Conservation (phyloP, 2,797 vertebrate genomes). For the Argentina silus region DNA sequence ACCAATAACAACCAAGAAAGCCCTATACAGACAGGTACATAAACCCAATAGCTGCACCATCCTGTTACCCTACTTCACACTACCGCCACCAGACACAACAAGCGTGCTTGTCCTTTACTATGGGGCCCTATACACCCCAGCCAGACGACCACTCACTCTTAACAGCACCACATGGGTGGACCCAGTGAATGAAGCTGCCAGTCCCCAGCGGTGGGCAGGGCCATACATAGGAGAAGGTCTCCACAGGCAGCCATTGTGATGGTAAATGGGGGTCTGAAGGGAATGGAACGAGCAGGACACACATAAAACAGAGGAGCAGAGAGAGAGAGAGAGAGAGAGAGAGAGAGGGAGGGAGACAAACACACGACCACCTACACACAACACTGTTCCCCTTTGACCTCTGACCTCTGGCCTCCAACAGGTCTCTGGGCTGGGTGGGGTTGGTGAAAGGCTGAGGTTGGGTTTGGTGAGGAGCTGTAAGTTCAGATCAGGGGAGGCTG, state of each 20-base stretch:
- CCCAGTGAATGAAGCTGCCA: conserved; percentile 46
- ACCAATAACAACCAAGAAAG: conserved; percentile 23
- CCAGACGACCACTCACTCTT: conserved; percentile 53
- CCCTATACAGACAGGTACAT: conserved; percentile 51
- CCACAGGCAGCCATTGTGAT: conserved; percentile 71
- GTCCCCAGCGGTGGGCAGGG: conserved; percentile 58
- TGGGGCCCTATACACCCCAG: conserved; percentile 20
- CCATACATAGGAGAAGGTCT: conserved; percentile 60
- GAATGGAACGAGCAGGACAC: conserved; percentile 70
- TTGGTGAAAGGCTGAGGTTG: too few relatives aligned
- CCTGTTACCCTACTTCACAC: conserved; percentile 17
- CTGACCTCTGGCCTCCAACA: too few relatives aligned
- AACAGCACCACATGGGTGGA: conserved; percentile 54
- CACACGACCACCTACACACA: conserved; percentile 58
- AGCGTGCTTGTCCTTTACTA: conserved; percentile 54
- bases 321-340: conserved; percentile 8
- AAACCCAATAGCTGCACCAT: conserved; percentile 47
- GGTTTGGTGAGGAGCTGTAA: too few relatives aligned
- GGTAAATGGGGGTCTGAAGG: conserved; percentile 68
- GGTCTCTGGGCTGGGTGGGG: too few relatives aligned
- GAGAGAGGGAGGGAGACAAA: conserved; percentile 45
- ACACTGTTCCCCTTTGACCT: conserved; percentile 14
- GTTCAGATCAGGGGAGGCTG: too few relatives aligned
- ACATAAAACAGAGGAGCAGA: conserved; percentile 70
- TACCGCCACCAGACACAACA: conserved; percentile 59